These are phyloP conservation scores for Holotrichia oblita DNA, from an alignment of 1,140 invertebrate genomes.

Conservation along the genomic window DNA sequence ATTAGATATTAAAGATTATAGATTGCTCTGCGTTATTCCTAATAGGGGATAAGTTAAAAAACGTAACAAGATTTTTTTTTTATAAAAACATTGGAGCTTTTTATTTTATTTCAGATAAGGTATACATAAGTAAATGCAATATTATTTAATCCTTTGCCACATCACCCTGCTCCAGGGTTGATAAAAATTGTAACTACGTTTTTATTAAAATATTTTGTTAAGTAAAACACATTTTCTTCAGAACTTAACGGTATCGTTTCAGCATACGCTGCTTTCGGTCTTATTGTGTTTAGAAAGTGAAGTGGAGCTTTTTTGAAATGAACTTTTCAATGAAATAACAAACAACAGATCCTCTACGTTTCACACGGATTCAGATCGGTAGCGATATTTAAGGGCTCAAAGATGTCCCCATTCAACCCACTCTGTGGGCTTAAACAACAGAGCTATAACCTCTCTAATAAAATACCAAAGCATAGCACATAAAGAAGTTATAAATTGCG, in stretches of 20 bases:
- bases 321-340: constrained; percentile 6
- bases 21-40: no score
- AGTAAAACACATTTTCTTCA: no score
- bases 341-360: background rate
- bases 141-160: no score
- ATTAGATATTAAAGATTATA: no score
- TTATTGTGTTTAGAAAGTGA: background rate
- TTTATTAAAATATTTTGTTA: no score
- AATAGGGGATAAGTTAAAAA: no score
- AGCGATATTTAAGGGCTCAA: background rate
- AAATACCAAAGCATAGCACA: constrained; percentile 5
- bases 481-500: constrained; percentile 28
- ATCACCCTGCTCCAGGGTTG: no score
- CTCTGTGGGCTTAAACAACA: constrained; percentile 10
- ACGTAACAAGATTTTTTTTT: no score
- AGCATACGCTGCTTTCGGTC: background rate
- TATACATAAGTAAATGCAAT: no score
- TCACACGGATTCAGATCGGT: background rate
- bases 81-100: no score
- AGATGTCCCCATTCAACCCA: background rate
- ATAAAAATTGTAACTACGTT: no score
- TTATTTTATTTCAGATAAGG: no score
- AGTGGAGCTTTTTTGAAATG: background rate
- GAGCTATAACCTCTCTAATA: constrained; percentile 9
- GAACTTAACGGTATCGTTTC: background rate